phyloP scores from a whole-genome alignment of 2,113 vertebrate species.

The Crotalus tigris region DNA sequence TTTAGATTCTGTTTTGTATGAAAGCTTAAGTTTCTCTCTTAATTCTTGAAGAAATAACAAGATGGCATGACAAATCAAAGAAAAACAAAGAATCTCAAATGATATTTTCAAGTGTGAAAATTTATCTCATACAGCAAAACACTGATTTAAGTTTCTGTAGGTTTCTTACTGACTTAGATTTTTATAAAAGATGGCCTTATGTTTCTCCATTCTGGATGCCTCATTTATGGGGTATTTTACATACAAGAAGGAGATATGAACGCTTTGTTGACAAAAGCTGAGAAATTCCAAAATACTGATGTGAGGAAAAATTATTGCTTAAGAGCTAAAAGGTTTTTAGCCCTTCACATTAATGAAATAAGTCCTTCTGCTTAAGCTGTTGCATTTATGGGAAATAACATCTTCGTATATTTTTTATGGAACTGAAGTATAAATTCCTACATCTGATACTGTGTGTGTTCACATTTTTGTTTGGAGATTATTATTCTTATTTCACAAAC shows the following conservation, averaged over 20 bases:
- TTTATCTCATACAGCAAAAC: background rate
- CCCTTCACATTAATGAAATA: background rate
- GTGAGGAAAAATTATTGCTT: background rate
- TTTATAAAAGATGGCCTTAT: background rate
- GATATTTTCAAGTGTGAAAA: background rate
- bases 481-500: background rate
- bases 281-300: background rate
- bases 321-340: background rate
- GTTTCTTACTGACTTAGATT: background rate
- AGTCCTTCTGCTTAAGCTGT: background rate
- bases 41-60: background rate
- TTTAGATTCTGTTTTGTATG: background rate
- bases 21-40: background rate
- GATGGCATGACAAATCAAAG: background rate
- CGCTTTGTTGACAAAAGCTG: background rate
- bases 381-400: background rate
- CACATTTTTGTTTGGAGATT: background rate
- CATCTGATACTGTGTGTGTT: background rate
- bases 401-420: background rate
- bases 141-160: background rate
- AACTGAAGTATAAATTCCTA: background rate
- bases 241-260: too few species aligned
- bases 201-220: background rate
- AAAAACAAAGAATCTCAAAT: background rate
- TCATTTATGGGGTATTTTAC: too few species aligned